Conservation (phyloP, 2,888 invertebrate species). For the Megastigmus dorsalis region DNA sequence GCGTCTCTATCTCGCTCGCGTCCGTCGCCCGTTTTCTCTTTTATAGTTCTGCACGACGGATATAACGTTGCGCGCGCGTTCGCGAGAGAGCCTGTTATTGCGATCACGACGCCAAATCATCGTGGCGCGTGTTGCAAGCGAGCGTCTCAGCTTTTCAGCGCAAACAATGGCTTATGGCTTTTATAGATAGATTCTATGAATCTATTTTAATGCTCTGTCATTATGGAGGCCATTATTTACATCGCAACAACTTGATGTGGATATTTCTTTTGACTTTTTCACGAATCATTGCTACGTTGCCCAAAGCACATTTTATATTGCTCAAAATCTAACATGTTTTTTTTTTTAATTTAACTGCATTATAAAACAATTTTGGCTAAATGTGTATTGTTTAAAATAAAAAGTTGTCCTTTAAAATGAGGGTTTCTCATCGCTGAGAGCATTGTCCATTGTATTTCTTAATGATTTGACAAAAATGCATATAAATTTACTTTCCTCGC, state of each 20-base stretch:
- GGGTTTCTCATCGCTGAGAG: too few species aligned
- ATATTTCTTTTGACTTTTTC: background rate
- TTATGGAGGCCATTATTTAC: constrained; percentile 61
- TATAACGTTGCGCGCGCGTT: constrained; percentile 53
- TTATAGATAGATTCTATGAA: constrained; percentile 66
- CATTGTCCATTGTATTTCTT: too few species aligned
- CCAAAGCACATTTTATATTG: too few species aligned
- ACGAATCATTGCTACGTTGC: too few species aligned
- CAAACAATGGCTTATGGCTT: constrained; percentile 39
- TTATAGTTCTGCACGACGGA: constrained; percentile 33
- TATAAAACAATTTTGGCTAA: too few species aligned
- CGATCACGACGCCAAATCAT: constrained; percentile 57
- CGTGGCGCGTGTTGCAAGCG: constrained; percentile 25
- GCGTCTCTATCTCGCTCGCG: constrained; percentile 31
- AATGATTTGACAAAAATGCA: background rate
- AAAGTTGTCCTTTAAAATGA: background rate
- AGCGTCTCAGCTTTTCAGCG: constrained; percentile 9
- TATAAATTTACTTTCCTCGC: constrained; percentile 1
- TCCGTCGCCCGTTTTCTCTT: constrained; percentile 22
- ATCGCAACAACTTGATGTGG: background rate
- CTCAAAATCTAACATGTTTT: too few species aligned
- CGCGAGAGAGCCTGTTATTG: constrained; percentile 59
- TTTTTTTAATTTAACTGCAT: too few species aligned
- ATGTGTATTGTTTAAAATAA: too few species aligned
- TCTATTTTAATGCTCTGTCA: constrained; percentile 64